A percentile compares a stretch with the other conserved stretches of the same genome.
Conservation (phyloP, 2,113 vertebrate species). For the Bos indicus region DNA sequence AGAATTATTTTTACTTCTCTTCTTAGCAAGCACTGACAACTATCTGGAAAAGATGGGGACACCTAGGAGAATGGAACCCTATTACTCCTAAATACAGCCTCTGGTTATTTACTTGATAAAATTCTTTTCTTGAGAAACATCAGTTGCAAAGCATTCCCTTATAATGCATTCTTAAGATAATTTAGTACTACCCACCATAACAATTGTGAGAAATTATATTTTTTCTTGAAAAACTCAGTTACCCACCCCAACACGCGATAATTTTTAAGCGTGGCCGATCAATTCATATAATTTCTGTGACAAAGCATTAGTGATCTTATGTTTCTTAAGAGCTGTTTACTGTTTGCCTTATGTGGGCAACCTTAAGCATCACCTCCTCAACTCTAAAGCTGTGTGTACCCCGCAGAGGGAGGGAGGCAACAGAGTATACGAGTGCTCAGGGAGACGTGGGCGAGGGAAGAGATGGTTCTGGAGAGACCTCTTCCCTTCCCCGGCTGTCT, state of each 20-base stretch:
- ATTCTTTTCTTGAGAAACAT: not conserved
- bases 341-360: not conserved
- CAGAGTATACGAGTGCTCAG: not conserved
- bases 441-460: not conserved
- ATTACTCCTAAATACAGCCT: constrained; percentile 26
- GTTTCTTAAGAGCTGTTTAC: not conserved
- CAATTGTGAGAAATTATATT: not conserved
- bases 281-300: not conserved
- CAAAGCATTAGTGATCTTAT: not conserved
- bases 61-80: not conserved
- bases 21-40: constrained; percentile 32
- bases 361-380: not conserved
- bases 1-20: constrained; percentile 36
- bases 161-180: not conserved
- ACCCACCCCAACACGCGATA: not conserved
- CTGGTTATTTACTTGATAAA: constrained; percentile 16
- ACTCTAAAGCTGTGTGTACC: not conserved
- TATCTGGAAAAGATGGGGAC: constrained; percentile 30
- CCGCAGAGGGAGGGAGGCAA: not conserved
- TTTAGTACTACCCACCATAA: not conserved
- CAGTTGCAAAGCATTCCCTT: not conserved
- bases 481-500: not conserved
- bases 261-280: not conserved
- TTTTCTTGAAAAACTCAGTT: not conserved
- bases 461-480: not conserved